These are phyloP conservation scores for Vidua macroura DNA, from an alignment of 2,113 vertebrate genomes.

Conservation along the genomic window DNA sequence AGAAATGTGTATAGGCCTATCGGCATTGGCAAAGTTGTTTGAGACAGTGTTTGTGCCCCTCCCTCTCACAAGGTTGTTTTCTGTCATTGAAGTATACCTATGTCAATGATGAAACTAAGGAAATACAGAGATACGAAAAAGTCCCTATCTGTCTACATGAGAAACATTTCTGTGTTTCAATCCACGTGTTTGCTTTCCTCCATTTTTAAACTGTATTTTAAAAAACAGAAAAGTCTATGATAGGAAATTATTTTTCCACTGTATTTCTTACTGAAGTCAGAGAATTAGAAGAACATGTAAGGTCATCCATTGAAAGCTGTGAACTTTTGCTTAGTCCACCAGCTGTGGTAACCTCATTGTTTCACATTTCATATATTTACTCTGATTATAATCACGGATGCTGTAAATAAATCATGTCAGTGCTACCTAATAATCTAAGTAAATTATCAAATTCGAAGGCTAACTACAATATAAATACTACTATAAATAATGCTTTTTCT, in stretches of 20 bases:
- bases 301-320: neutral
- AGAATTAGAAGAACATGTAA: neutral
- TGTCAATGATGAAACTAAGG: neutral
- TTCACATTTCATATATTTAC: neutral
- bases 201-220: neutral
- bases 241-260: neutral
- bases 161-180: neutral
- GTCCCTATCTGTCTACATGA: too few relatives aligned
- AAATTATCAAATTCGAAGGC: neutral
- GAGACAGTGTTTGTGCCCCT: neutral
- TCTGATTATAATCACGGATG: neutral
- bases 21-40: neutral
- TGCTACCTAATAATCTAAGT: neutral
- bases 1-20: neutral
- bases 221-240: neutral
- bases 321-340: neutral
- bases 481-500: neutral
- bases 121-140: neutral
- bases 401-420: neutral
- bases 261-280: neutral
- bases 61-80: neutral
- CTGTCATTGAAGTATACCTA: neutral
- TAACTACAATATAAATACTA: neutral
- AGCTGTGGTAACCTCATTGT: neutral
- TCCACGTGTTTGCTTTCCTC: neutral